Evolutionary conservation across 1,140 invertebrate genomes (phyloP), one percentile per base, ranked within the genome.

Genomic region (Ericerus pela): DNA sequence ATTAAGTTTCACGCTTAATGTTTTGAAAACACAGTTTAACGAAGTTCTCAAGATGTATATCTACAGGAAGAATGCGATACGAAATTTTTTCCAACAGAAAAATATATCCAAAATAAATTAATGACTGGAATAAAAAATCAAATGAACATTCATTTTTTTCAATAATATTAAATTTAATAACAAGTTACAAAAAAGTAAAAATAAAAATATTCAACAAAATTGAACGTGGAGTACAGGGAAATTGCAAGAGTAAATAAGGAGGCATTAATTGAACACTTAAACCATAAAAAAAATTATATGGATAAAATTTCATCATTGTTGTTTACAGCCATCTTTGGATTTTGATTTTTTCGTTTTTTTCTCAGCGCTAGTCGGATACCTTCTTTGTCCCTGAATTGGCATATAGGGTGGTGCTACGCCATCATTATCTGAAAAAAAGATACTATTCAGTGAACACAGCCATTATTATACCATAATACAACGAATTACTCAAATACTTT

Each of bases 361-460:
- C 27, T 41, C 30, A n/a, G 26, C 67, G 18, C 73, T 65, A 1
- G 71, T 70, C 5, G 69, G 63, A 8, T 69, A 80, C 62, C 82
- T 69, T 56, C 81, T 69, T 62, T 84, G 82, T 41, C 83, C 83
- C 68, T 82, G 83, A 62, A 86, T 82, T 43, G 82, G 83, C 82
- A 85, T 84, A 61, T 85, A 85, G 59, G 81, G 81, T 3, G 80
- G 78, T 54, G 73, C 72, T 60, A 77, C 78, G 27, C 26, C 26
- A 37, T 37, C 30, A 30, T n/a, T 18, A 2, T 37, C 30, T 37
- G 22, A 24, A 33, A 37, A n/a, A 20, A 41, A 55, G 3, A 3
- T 4, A 11, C 51, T 27, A 51, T 27, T 4, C 29, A 56, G 11
- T 28, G 11, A 22, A 57, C 16, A 53, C 10, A 52, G 4, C 38